Base-by-base conservation (phyloP, 1,140 invertebrate species). In the Semibalanus balanoides region DNA sequence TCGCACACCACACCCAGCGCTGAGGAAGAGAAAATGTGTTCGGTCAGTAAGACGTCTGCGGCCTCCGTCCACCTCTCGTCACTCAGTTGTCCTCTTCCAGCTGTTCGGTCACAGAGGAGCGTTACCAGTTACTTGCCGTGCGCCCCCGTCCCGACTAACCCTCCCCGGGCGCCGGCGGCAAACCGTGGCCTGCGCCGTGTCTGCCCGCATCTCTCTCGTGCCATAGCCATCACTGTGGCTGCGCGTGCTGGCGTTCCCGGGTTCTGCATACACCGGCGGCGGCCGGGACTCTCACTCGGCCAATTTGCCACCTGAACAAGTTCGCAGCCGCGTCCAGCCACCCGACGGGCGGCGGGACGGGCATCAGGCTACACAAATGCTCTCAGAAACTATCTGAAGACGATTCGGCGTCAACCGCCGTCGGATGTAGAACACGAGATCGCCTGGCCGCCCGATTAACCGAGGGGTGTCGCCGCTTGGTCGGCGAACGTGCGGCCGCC, bases 1-100 rank as follows among this genome's bases (percentile, higher is more conserved):
- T 88, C 84, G 77, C 93, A 92, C 83, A 94, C 93, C 83, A 93
- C 91, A 79, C 91, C 93, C 83, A 92, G 87, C 81, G 90, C 90
- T 91, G 89, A 84, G 83, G 86, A 87, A 85, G 86, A 88, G 85
- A 87, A 86, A 86, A 83, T 64, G 51, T n/a, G 27, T 3, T 30
- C 19, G 22, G 35, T 9, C 27, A 29, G 17, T 76, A 11, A 30
- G 74, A 70, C 0, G 29, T 22, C 7, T 64, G 51, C 51, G 9
- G 51, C 51, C 51, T 64, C 51, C 22, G 51, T 19, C 35, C 17
- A 5, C 17, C 35, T 64, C 51, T 64, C 22, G 35, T 25, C 51
- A 14, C 51, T 64, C 11, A 40, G 51, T 19, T 64, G 7, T 25
- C 9, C 22, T 25, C 1, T 25, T 64, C 51, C 51, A 64, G 51